Base-by-base conservation (phyloP, 2,797 vertebrate genomes). In the Cynopterus sphinx region DNA sequence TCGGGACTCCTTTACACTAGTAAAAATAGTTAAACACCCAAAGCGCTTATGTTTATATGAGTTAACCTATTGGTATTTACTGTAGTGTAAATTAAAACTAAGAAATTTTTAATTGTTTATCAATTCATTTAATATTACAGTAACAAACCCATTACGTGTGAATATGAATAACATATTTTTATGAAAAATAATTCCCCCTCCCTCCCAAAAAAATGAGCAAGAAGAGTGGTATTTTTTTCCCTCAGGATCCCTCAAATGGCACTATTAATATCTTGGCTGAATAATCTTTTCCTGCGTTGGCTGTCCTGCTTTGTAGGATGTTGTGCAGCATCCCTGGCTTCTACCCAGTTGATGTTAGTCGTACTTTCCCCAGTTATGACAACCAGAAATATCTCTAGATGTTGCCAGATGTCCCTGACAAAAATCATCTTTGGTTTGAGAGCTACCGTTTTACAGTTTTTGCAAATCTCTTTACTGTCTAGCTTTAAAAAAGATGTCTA, bases 71-170 rank as follows among this genome's bases (percentile, higher is more conserved):
- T 84, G 68, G 46, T 79, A 67, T 19, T 55, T 87, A 73, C n/a
- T 78, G 2, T 33, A 67, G 65, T 90, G 13, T 73, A 85, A 94
- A 73, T 67, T 90, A 95, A 94, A 95, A 78, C 10, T 85, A 51
- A 78, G 63, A 82, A 87, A 78, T 53, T 83, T 43, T 43, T 2
- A 24, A 41, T 49, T 83, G 9, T 41, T 92, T 91, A 65, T 92
- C 87, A 51, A 59, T 87, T 79, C n/a, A 85, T 77, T 91, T 90
- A 87, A 91, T 85, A 57, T 82, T 65, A 91, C 1, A 67, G 28
- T 41, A 61, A 71, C 31, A 87, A 79, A 65, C 22, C 1, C n/a
- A 74, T 70, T n/a, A 55, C 16, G 49, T 63, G n/a, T 90, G 94
- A 85, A 31, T 84, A 41, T 73, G 51, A 90, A 57, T 94, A 94